phyloP scores from a whole-genome alignment of 2,888 invertebrate genomes.

The Tortricodes alternella region DNA sequence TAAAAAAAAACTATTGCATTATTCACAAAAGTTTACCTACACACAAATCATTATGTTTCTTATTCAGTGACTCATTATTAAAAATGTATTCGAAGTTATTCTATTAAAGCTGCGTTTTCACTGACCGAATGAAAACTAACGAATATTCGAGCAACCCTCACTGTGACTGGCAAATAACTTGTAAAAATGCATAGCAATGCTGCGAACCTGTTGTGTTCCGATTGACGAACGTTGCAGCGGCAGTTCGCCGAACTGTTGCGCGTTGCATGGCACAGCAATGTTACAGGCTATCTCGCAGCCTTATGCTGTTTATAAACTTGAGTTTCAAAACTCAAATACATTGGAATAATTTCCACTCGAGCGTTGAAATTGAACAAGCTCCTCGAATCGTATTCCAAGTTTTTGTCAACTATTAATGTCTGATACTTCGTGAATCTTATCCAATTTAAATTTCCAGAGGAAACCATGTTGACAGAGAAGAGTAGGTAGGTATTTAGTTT shows the following conservation, averaged over 20 bases:
- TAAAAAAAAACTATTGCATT: conserved; percentile 8
- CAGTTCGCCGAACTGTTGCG: conserved; percentile 18
- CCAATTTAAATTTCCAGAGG: conserved; percentile 25
- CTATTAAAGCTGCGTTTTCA: conserved; percentile 30
- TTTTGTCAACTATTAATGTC: neutral
- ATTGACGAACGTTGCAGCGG: neutral
- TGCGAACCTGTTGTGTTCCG: neutral
- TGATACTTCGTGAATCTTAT: conserved; percentile 14
- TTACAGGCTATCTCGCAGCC: conserved; percentile 3
- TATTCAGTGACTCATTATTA: conserved; percentile 10
- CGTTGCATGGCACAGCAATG: conserved; percentile 5
- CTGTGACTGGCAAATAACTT: conserved; percentile 3
- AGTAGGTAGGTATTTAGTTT: conserved; percentile 19
- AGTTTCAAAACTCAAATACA: conserved; percentile 8
- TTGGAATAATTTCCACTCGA: conserved; percentile 15
- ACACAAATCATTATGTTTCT: neutral
- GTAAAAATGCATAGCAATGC: conserved; percentile 1
- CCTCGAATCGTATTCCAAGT: conserved; percentile 9
- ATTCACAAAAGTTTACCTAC: conserved; percentile 4
- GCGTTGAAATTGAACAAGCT: conserved; percentile 19
- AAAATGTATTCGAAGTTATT: conserved; percentile 5
- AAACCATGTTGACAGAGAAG: conserved; percentile 13
- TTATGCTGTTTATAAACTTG: conserved; percentile 1
- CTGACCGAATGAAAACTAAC: conserved; percentile 25
- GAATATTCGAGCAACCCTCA: conserved; percentile 12